A percentile compares a stretch with the other conserved stretches of the same genome.
Conservation (phyloP, 2,888 invertebrate species). For the Axea sp. region DNA sequence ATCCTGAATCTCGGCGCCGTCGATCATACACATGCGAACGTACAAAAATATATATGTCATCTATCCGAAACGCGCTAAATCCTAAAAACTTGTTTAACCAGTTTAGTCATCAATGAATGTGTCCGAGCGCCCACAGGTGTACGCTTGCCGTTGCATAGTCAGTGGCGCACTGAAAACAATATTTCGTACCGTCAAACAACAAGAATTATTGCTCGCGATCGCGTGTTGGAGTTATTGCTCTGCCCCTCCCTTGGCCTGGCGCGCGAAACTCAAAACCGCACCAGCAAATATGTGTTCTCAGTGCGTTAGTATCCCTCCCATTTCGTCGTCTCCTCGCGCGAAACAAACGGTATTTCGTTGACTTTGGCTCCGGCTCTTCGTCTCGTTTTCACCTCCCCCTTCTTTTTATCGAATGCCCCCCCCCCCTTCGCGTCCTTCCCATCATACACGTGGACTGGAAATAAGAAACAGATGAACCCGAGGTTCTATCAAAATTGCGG, state of each 20-base stretch:
- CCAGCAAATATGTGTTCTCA: constrained; percentile 3
- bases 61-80: constrained; percentile 76
- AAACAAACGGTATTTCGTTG: constrained; percentile 28
- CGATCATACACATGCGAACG: constrained; percentile 72
- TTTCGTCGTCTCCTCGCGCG: neutral
- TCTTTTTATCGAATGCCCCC: no score
- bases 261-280: constrained; percentile 39
- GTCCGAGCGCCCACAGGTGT: constrained; percentile 67
- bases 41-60: constrained; percentile 79
- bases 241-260: no score
- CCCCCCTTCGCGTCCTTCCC: no score
- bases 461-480: no score
- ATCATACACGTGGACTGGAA: no score
- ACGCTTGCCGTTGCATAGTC: constrained; percentile 20
- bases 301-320: neutral
- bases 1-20: constrained; percentile 34
- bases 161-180: constrained; percentile 51
- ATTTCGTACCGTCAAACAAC: constrained; percentile 15
- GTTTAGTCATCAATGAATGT: constrained; percentile 65
- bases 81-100: constrained; percentile 76
- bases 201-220: constrained; percentile 49
- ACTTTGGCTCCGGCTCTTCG: constrained; percentile 25
- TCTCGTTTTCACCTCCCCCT: no score
- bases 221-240: constrained; percentile 33
- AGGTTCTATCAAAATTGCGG: no score